A percentile compares a stretch with the other conserved stretches of the same genome.
These are phyloP conservation scores for Phymastichus coffea DNA, from an alignment of 1,140 invertebrate species.

Conservation along the genomic window DNA sequence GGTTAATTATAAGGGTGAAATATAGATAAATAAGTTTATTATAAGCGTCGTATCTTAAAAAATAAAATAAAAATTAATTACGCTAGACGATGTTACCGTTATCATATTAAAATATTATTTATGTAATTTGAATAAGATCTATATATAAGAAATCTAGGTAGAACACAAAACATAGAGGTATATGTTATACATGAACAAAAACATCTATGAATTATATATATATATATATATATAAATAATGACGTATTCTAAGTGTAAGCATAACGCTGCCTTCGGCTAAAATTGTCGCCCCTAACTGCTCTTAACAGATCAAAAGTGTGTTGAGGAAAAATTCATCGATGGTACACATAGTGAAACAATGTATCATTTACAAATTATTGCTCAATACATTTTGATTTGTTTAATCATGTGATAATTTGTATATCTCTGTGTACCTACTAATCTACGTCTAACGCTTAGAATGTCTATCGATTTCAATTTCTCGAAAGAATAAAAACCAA, in stretches of 20 bases:
- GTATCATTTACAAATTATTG: background rate
- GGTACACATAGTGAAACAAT: background rate
- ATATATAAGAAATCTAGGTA: conserved; percentile 40
- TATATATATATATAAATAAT: conserved; percentile 21
- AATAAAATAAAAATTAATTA: conserved; percentile 7
- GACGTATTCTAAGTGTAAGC: conserved; percentile 40
- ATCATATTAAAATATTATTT: conserved; percentile 55
- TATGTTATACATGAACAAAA: conserved; percentile 31
- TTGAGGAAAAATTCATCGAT: conserved; percentile 12
- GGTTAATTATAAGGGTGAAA: conserved; percentile 6
- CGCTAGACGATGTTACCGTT: conserved; percentile 52
- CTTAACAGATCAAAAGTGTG: conserved; percentile 44
- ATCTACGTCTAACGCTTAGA: conserved; percentile 30
- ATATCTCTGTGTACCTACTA: conserved; percentile 52
- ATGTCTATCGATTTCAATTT: conserved; percentile 8
- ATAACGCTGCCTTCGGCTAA: conserved; percentile 56
- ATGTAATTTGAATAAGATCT: conserved; percentile 49
- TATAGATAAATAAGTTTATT: background rate
- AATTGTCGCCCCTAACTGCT: conserved; percentile 54
- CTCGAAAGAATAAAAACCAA: background rate
- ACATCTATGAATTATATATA: background rate
- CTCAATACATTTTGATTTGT: conserved; percentile 41
- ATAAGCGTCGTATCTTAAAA: conserved; percentile 12
- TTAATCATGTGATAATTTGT: conserved; percentile 56
- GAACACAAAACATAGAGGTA: conserved; percentile 15